phyloP scores from a whole-genome alignment of 64 coral and sea anemone genomes.

The Hydrozoanthus tunicans region DNA sequence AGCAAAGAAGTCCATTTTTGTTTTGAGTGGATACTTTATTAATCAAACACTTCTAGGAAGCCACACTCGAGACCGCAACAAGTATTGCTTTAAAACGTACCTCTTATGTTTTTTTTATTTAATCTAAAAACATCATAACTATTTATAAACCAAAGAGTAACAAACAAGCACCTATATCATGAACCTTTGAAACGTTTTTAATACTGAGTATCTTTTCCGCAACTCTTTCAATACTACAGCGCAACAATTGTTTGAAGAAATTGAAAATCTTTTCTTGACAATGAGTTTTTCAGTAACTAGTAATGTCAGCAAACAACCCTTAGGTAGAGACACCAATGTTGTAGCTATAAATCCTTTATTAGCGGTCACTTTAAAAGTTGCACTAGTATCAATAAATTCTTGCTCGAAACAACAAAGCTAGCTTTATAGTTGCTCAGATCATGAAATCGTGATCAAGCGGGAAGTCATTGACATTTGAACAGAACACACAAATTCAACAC shows the following conservation, averaged over 20 bases:
- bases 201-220: neutral
- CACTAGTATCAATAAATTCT: neutral
- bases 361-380: neutral
- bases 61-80: no score
- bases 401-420: slow-evolving; percentile 6
- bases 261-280: slow-evolving; percentile 4
- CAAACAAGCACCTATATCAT: neutral
- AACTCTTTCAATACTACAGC: neutral
- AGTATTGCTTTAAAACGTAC: no score
- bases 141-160: no score
- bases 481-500: no score
- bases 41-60: no score
- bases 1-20: no score
- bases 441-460: neutral
- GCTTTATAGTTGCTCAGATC: neutral
- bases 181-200: neutral
- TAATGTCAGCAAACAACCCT: neutral
- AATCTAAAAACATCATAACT: no score
- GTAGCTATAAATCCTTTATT: neutral
- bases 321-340: neutral
- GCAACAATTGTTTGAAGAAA: neutral
- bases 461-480: neutral
- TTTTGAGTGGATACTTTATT: no score
- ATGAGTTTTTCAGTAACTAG: neutral
- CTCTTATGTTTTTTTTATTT: no score